These are phyloP conservation scores for Coecobrya sp. DNA, from an alignment of 2,888 invertebrate genomes.

Conservation along the genomic window DNA sequence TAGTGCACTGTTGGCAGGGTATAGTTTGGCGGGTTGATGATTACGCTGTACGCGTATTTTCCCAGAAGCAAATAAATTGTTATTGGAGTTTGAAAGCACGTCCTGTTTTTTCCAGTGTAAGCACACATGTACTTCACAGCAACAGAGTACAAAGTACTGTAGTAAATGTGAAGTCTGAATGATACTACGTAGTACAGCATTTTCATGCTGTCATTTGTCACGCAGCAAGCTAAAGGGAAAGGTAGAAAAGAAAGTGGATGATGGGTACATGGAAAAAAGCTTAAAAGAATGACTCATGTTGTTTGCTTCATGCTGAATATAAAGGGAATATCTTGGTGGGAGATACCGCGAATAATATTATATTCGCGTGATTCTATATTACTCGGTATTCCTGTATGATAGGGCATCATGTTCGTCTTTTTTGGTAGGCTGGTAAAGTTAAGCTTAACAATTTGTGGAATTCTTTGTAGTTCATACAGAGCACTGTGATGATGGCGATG, in stretches of 20 bases:
- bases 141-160: neutral
- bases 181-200: neutral
- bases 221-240: neutral
- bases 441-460: slow-evolving; percentile 42
- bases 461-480: neutral
- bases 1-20: neutral
- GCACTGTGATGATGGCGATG: neutral
- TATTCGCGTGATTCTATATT: neutral
- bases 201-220: slow-evolving; percentile 32
- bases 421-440: slow-evolving; percentile 1
- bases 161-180: neutral
- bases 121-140: neutral
- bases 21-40: slow-evolving; percentile 4
- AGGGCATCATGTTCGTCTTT: neutral
- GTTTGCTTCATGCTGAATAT: neutral
- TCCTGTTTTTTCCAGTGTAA: slow-evolving; percentile 16
- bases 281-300: slow-evolving; percentile 29
- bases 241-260: slow-evolving; percentile 14
- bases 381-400: too few relatives aligned
- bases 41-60: neutral
- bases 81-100: slow-evolving; percentile 18
- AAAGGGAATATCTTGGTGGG: neutral
- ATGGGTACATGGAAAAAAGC: slow-evolving; percentile 17
- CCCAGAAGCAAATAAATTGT: slow-evolving; percentile 21
- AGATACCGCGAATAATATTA: neutral